Percentiles rank a stretch among this genome's conserved stretches.
Evolutionary conservation across 2,888 invertebrate genomes (phyloP).

Genomic region (Lochmaea crataegi): DNA sequence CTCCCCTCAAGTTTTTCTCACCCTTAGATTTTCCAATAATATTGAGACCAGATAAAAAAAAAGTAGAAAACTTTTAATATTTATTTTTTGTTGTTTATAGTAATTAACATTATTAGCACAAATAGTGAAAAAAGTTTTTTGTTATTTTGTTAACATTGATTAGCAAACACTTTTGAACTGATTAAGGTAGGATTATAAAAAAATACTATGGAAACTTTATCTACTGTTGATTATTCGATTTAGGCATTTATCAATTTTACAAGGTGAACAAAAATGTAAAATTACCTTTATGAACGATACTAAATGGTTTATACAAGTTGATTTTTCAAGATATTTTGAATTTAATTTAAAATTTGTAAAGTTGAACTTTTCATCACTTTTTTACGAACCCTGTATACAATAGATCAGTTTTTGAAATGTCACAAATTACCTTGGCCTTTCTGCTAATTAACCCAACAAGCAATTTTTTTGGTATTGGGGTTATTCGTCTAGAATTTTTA

Average conservation of each 20-base stretch:
- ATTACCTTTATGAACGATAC: background rate
- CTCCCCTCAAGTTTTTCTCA: background rate
- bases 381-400: too few relatives aligned
- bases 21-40: background rate
- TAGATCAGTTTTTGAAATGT: too few relatives aligned
- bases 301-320: background rate
- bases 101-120: too few relatives aligned
- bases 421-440: too few relatives aligned
- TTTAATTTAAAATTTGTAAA: too few relatives aligned
- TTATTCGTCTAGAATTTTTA: too few relatives aligned
- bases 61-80: too few relatives aligned
- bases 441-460: too few relatives aligned
- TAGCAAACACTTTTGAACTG: slow-evolving; percentile 4
- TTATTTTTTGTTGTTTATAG: too few relatives aligned
- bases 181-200: slow-evolving; percentile 21
- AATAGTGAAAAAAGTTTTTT: background rate
- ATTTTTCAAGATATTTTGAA: background rate
- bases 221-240: slow-evolving; percentile 28
- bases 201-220: slow-evolving; percentile 17
- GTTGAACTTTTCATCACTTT: too few relatives aligned
- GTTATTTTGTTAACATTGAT: background rate
- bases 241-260: slow-evolving; percentile 19
- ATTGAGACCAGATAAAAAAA: background rate
- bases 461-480: too few relatives aligned
- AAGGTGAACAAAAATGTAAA: slow-evolving; percentile 25